Evolutionary conservation across 1,140 invertebrate genomes (phyloP).

Genomic region (Macrostomum lignano): DNA sequence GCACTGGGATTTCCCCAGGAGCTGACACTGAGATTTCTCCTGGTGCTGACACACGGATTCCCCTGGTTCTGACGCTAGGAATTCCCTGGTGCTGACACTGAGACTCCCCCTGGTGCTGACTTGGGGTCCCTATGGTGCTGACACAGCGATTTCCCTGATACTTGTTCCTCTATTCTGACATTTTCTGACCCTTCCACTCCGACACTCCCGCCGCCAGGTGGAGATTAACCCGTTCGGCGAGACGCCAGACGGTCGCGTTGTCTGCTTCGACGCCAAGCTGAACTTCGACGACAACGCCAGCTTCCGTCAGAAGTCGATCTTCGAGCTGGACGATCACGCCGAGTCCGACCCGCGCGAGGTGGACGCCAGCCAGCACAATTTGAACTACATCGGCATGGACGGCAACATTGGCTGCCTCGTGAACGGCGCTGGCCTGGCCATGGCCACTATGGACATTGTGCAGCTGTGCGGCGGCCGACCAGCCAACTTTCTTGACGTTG

Average conservation of each 20-base stretch:
- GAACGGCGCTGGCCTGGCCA: constrained; percentile 33
- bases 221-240: constrained; percentile 96
- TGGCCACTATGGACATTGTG: constrained; percentile 34
- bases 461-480: constrained; percentile 29
- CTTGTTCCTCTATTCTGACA: too few relatives aligned
- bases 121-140: too few relatives aligned
- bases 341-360: too few relatives aligned
- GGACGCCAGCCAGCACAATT: constrained; percentile 49
- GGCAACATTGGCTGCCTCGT: constrained; percentile 75
- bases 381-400: constrained; percentile 90
- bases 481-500: constrained; percentile 33
- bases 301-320: constrained; percentile 52
- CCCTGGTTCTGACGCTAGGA: too few relatives aligned
- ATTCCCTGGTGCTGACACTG: too few relatives aligned
- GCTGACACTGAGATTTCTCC: too few relatives aligned
- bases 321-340: constrained; percentile 45
- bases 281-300: constrained; percentile 92
- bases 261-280: constrained; percentile 90
- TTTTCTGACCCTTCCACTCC: too few relatives aligned
- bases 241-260: constrained; percentile 52
- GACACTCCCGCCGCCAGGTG: constrained; percentile 26
- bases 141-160: too few relatives aligned
- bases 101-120: too few relatives aligned
- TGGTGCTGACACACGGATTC: too few relatives aligned
- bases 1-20: too few relatives aligned